phyloP scores from a whole-genome alignment of 2,113 vertebrate genomes.

The Onychorhynchus coronatus region DNA sequence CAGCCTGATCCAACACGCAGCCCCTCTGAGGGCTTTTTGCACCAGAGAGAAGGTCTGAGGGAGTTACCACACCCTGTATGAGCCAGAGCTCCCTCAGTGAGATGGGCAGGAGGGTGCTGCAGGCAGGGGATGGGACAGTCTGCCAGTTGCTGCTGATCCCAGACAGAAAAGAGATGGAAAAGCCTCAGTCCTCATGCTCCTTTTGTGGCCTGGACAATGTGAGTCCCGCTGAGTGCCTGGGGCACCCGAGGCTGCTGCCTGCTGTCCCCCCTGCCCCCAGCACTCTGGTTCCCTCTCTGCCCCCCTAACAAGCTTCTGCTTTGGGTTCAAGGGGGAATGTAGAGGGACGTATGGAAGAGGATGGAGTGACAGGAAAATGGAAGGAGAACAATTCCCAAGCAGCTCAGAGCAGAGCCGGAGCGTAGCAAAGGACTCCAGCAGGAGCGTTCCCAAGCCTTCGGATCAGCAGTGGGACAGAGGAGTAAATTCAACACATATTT shows the following conservation, averaged over 20 bases:
- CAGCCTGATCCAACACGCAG: neutral
- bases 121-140: neutral
- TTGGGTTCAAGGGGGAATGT: neutral
- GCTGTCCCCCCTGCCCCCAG: neutral
- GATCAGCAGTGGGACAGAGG: constrained; percentile 30
- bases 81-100: neutral
- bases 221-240: neutral
- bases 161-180: neutral
- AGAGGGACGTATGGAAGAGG: neutral
- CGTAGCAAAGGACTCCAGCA: neutral
- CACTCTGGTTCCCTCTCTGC: neutral
- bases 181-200: neutral
- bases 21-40: neutral
- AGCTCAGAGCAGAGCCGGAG: neutral
- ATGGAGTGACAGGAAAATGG: neutral
- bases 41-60: neutral
- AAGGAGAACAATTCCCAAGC: neutral
- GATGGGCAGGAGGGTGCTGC: neutral
- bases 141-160: neutral
- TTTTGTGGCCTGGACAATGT: neutral
- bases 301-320: neutral
- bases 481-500: constrained; percentile 57
- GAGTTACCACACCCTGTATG: too few relatives aligned
- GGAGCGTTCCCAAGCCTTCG: neutral
- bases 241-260: neutral